Conservation (phyloP, 2,113 vertebrate genomes). For the Pampusana beccarii region DNA sequence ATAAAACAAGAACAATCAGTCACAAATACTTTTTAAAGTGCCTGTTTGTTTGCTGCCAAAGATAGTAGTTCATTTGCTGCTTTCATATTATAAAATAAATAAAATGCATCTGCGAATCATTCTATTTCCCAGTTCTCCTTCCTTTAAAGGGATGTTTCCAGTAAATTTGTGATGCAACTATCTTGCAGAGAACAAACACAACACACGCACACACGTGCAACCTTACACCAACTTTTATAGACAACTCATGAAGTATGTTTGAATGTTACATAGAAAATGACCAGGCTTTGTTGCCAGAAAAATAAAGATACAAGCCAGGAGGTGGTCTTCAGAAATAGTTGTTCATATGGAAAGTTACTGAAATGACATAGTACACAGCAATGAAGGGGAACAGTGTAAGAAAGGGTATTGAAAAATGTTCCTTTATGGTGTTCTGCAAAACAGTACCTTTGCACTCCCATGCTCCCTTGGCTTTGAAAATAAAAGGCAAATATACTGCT, state of each 20-base stretch:
- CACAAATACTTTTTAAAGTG: background rate
- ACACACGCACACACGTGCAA: background rate
- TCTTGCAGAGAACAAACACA: background rate
- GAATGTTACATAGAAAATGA: background rate
- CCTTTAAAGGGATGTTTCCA: background rate
- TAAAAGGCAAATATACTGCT: background rate
- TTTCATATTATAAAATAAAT: background rate
- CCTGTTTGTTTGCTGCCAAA: background rate
- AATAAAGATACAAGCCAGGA: background rate
- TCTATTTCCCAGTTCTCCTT: background rate
- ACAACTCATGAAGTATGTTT: background rate
- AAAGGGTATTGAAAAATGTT: background rate
- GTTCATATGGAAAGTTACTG: background rate
- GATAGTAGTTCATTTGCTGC: constrained; percentile 1
- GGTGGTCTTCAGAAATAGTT: background rate
- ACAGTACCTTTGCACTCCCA: background rate
- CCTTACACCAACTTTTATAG: background rate
- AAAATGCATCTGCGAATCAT: constrained; percentile 22
- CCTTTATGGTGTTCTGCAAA: background rate
- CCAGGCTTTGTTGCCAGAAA: background rate
- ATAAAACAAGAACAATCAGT: background rate
- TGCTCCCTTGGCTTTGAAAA: background rate
- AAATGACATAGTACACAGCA: background rate
- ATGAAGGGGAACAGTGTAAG: background rate
- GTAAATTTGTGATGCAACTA: background rate